Evolutionary conservation across 2,113 vertebrate genomes (phyloP), one percentile per base, ranked within the genome.

Genomic region (Leucoraja erinaceus): DNA sequence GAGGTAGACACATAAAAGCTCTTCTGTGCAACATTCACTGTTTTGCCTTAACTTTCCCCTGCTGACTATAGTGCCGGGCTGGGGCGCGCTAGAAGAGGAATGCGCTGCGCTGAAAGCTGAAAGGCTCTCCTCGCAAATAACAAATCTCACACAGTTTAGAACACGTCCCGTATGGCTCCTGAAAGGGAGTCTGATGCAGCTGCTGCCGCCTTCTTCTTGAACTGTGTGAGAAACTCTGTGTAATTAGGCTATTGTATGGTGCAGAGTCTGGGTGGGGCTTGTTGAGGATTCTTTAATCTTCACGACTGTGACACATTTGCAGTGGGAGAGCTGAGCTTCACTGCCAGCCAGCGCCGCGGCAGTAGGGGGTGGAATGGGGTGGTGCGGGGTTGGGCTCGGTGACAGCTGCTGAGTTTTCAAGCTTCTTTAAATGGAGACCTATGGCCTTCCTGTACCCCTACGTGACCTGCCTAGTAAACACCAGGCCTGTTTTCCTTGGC

Each of bases 391-490:
- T 47, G 47, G 47, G 54, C 28, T 22, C 63, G 28, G 68, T 70
- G 66, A 72, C 68, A 91, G 66, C 90, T 91, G 90, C 90, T 31
- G 59, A 74, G 90, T 74, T 91, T 88, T 88, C 83, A 63, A 88
- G 59, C 83, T 88, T 91, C 63, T 70, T 88, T 54, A 47, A 72
- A 54, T 72, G 68, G 33, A 72, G 66, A 91, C 66, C 90, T 91
- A 72, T 72, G 68, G 68, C 90, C 66, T 91, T 91, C 66, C 90
- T 91, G 90, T 54, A 91, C 90, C 90, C 90, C 90, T 91, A 72
- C 90, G 66, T 91, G 90, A 91, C 90, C 66, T 91, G 90, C 90
- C 90, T 91, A 91, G 90, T 91, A 91, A 91, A 91, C 90, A 91
- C 66, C 33, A 33, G 90, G 68, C n/a, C 90, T 70, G 83, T 88